Percentiles rank a stretch among this genome's conserved stretches.
These are phyloP conservation scores for Trissonchulus latispiculum DNA, from an alignment of 2,888 invertebrate genomes.

Conservation along the genomic window DNA sequence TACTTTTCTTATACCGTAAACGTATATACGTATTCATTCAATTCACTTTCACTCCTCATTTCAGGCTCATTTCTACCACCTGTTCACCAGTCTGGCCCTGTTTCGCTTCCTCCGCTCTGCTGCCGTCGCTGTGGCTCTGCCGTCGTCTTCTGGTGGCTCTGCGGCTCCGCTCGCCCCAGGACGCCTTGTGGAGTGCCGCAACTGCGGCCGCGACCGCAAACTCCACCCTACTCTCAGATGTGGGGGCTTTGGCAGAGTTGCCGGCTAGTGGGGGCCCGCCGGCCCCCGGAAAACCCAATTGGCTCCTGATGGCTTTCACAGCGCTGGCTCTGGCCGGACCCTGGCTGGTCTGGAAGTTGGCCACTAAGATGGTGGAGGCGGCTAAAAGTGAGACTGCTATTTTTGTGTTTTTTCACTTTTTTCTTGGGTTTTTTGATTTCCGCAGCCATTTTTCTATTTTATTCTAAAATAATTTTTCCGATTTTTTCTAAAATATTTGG, in stretches of 20 bases:
- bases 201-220: too few species aligned
- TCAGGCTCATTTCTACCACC: conserved; percentile 67
- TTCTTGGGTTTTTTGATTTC: too few species aligned
- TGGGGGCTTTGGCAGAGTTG: too few species aligned
- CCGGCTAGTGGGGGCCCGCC: neutral
- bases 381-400: conserved; percentile 35
- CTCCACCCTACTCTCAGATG: neutral
- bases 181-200: neutral
- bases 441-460: too few species aligned
- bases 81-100: conserved; percentile 75
- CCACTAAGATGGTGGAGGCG: conserved; percentile 50
- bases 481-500: too few species aligned
- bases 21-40: too few species aligned
- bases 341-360: conserved; percentile 72
- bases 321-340: conserved; percentile 80
- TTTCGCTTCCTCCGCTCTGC: conserved; percentile 63
- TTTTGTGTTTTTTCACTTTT: too few species aligned
- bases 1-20: too few species aligned
- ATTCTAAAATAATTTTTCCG: too few species aligned
- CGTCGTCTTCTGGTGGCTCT: conserved; percentile 61
- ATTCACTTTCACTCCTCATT: too few species aligned
- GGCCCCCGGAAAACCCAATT: conserved; percentile 47
- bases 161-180: conserved; percentile 39
- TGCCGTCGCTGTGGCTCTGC: too few species aligned
- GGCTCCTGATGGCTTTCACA: conserved; percentile 82